These are phyloP conservation scores for Brachylomia viminalis DNA, from an alignment of 2,888 invertebrate genomes.

Conservation along the genomic window DNA sequence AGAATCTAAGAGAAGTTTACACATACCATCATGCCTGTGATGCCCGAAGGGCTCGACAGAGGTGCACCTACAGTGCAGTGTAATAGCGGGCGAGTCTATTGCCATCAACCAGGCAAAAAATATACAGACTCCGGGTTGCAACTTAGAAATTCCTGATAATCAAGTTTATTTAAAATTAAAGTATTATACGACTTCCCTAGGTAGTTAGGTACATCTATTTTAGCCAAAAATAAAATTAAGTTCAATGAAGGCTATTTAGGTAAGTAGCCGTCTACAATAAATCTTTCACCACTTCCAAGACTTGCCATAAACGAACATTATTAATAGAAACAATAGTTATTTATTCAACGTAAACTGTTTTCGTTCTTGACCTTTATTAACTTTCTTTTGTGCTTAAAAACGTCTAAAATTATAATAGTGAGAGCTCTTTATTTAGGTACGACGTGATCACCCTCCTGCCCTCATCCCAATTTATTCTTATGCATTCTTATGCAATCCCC, in stretches of 20 bases:
- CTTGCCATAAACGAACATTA: slow-evolving; percentile 1
- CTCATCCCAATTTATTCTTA: neutral
- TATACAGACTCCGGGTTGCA: no score
- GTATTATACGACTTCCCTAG: neutral
- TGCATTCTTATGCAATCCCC: no score
- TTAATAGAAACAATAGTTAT: slow-evolving; percentile 15
- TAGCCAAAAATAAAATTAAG: neutral
- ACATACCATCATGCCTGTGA: neutral
- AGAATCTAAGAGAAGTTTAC: neutral
- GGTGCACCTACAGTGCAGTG: neutral
- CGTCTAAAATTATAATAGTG: neutral
- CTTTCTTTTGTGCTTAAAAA: slow-evolving; percentile 7
- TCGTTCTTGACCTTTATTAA: slow-evolving; percentile 31
- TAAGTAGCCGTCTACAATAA: neutral
- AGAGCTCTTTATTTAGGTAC: neutral
- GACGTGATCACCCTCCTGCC: neutral
- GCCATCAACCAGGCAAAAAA: neutral
- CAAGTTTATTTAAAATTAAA: neutral
- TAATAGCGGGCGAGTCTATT: neutral
- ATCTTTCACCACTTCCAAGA: neutral
- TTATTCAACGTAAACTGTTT: slow-evolving; percentile 38
- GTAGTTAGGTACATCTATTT: neutral
- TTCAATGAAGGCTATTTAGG: neutral
- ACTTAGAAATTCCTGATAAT: neutral
- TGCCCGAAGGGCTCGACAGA: neutral